phyloP scores from a whole-genome alignment of 1,140 invertebrate species.

The Lepidotrigona ventralis region DNA sequence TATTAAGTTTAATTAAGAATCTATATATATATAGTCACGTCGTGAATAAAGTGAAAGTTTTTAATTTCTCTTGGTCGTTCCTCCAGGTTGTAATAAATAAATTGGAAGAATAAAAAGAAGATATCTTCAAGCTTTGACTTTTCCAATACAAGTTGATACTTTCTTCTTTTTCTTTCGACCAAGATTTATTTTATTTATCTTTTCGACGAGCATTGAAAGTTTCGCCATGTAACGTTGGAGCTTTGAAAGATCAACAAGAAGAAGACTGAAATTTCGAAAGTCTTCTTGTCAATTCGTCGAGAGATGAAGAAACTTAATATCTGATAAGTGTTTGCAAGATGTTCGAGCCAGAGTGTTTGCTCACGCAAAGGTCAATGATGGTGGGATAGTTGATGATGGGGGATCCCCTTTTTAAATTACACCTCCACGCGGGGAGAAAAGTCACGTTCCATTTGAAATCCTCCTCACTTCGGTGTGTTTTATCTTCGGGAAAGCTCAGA shows the following conservation, averaged over 20 bases:
- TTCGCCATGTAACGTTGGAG: not conserved
- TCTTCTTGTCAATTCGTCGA: not conserved
- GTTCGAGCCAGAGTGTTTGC: not conserved
- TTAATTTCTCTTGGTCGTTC: not conserved
- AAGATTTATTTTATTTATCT: not conserved
- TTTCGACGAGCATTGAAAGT: not conserved
- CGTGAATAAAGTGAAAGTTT: not conserved
- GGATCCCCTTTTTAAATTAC: not conserved
- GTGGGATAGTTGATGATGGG: not conserved
- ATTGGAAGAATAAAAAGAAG: too few species aligned
- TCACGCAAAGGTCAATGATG: not conserved
- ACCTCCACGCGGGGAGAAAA: not conserved
- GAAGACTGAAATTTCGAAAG: constrained; percentile 1
- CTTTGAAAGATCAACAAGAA: not conserved
- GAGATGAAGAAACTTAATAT: constrained; percentile 21
- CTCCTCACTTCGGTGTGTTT: not conserved
- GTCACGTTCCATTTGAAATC: too few species aligned
- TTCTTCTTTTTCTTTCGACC: not conserved
- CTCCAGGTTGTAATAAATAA: not conserved
- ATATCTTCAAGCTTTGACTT: not conserved
- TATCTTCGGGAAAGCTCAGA: not conserved
- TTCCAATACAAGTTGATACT: not conserved
- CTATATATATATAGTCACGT: not conserved
- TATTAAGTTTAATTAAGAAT: constrained; percentile 59
- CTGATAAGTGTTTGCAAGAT: not conserved